These are phyloP conservation scores for Acheta domesticus DNA, from an alignment of 2,888 invertebrate species.

Conservation along the genomic window DNA sequence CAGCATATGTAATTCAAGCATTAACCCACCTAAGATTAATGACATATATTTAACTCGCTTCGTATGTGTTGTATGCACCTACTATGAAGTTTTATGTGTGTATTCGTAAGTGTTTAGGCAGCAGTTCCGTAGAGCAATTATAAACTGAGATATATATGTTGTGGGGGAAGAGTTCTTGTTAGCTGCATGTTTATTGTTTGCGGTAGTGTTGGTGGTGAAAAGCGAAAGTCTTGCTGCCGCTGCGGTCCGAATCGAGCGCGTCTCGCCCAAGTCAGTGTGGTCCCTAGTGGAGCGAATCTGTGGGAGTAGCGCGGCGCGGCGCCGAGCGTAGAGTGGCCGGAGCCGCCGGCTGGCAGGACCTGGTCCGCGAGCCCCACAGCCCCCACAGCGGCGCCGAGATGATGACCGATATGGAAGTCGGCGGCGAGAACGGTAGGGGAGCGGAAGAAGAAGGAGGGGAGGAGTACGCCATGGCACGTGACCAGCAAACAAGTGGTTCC, in stretches of 20 bases:
- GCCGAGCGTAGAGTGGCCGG: neutral
- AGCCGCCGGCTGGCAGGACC: neutral
- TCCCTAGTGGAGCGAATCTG: neutral
- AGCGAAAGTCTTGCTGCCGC: neutral
- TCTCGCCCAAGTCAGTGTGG: neutral
- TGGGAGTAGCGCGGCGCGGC: neutral
- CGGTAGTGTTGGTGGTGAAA: neutral
- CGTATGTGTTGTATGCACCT: neutral
- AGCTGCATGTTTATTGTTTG: neutral
- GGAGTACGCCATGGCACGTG: neutral
- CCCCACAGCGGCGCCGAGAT: neutral
- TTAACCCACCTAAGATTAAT: neutral
- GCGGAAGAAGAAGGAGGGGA: neutral
- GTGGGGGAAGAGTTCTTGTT: neutral
- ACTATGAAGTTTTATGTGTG: neutral
- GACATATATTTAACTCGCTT: neutral
- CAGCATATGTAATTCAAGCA: neutral
- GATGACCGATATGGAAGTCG: constrained; percentile 1
- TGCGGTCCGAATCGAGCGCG: neutral
- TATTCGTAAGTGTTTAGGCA: constrained; percentile 3
- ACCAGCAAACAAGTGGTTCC: constrained; percentile 18
- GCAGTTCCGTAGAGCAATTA: neutral
- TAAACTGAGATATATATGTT: neutral
- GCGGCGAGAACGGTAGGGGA: neutral
- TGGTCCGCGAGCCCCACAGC: neutral